phyloP scores from a whole-genome alignment of 2,888 invertebrate genomes.

The Anticlea derivata region DNA sequence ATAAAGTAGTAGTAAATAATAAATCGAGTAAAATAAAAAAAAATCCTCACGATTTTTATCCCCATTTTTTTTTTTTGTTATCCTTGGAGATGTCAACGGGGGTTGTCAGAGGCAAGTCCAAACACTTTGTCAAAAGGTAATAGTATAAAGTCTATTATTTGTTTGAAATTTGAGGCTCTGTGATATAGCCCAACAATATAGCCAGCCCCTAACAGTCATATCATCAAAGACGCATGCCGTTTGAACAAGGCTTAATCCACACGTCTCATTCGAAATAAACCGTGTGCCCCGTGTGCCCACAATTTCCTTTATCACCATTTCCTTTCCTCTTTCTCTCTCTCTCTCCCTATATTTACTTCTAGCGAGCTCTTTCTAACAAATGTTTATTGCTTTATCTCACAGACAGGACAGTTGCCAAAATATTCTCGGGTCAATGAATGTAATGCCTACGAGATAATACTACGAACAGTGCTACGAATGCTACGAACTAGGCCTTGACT shows the following conservation, averaged over 20 bases:
- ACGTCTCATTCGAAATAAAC: slow-evolving; percentile 20
- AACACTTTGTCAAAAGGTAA: too few relatives aligned
- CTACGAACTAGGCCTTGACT: slow-evolving; percentile 11
- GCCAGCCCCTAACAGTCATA: too few relatives aligned
- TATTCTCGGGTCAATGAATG: slow-evolving; percentile 22
- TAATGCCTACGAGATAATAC: slow-evolving; percentile 11
- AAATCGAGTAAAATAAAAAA: too few relatives aligned
- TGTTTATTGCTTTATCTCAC: slow-evolving; percentile 25
- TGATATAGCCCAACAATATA: too few relatives aligned
- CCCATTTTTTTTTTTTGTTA: too few relatives aligned
- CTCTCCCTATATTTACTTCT: background rate
- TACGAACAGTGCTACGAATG: slow-evolving; percentile 9
- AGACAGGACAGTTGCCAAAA: slow-evolving; percentile 28
- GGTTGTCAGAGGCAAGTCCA: too few relatives aligned
- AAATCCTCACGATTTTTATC: too few relatives aligned
- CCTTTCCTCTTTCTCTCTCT: slow-evolving; percentile 1
- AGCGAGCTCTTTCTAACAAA: slow-evolving; percentile 21
- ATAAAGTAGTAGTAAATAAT: too few relatives aligned
- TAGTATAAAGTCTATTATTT: too few relatives aligned
- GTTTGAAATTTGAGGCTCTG: too few relatives aligned
- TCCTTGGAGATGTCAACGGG: too few relatives aligned
- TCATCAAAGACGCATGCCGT: too few relatives aligned
- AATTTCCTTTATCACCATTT: background rate
- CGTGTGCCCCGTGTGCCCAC: slow-evolving; percentile 10
- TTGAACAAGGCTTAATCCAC: slow-evolving; percentile 5